Conservation (phyloP, 2,888 invertebrate species). For the Barypeithes pellucidus region DNA sequence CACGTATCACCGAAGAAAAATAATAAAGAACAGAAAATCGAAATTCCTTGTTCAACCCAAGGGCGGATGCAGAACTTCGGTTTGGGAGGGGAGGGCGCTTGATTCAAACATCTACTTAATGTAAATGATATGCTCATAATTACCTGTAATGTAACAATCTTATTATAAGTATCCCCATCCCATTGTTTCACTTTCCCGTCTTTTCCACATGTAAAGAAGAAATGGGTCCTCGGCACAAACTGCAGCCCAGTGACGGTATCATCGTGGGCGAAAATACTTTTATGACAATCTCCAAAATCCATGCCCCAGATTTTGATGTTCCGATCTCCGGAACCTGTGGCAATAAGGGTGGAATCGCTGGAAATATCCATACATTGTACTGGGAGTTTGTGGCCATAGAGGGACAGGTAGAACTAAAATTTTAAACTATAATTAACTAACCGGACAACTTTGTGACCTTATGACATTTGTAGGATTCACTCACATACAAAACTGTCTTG, state of each 20-base stretch:
- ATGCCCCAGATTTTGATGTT: slow-evolving; percentile 98
- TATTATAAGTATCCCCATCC: slow-evolving; percentile 94
- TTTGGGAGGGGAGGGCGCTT: no score
- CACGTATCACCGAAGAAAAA: no score
- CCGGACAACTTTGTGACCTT: no score
- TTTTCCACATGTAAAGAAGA: slow-evolving; percentile 94
- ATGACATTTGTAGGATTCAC: no score
- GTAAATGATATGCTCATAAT: slow-evolving; percentile 18
- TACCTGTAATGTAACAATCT: slow-evolving; percentile 91
- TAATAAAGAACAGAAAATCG: no score
- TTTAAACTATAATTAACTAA: background rate
- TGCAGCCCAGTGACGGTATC: slow-evolving; percentile 92
- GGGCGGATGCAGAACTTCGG: no score
- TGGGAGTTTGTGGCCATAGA: slow-evolving; percentile 97
- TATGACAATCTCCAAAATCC: slow-evolving; percentile 99
- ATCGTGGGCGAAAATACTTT: slow-evolving; percentile 96
- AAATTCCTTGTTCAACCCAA: no score
- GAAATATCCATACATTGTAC: slow-evolving; percentile 95
- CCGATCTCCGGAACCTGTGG: slow-evolving; percentile 95
- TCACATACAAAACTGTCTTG: no score
- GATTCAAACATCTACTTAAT: no score
- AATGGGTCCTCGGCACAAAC: slow-evolving; percentile 93
- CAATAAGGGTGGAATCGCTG: slow-evolving; percentile 88
- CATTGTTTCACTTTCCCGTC: slow-evolving; percentile 97
- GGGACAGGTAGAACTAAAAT: slow-evolving; percentile 89